These are phyloP conservation scores for Phylloscopus trochiloides DNA, from an alignment of 2,113 vertebrate genomes.

Conservation along the genomic window DNA sequence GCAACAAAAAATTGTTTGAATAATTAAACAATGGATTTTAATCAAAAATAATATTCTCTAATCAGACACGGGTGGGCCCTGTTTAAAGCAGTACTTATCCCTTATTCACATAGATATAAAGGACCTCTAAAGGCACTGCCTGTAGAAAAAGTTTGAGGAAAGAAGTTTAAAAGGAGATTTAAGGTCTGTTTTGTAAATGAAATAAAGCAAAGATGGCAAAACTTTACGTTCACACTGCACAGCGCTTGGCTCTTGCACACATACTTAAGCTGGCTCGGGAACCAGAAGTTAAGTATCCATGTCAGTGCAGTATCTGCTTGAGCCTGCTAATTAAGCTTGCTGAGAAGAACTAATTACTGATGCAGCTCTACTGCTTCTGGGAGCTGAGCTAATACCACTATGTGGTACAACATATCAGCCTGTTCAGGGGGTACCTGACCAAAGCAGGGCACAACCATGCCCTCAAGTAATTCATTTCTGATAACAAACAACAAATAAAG, in stretches of 20 bases:
- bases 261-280: conserved; percentile 54
- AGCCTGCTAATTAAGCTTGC: conserved; percentile 67
- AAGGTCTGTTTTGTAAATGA: conserved; percentile 50
- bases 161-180: conserved; percentile 21
- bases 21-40: conserved; percentile 69
- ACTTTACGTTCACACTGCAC: conserved; percentile 18
- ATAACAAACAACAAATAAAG: conserved; percentile 18
- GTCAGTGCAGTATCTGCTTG: conserved; percentile 50
- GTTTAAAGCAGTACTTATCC: neutral
- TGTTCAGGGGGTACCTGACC: conserved; percentile 1
- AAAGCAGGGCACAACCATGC: neutral
- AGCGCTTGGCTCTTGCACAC: neutral
- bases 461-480: conserved; percentile 15
- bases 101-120: neutral
- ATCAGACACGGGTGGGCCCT: neutral
- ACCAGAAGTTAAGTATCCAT: conserved; percentile 61
- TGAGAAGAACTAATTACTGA: conserved; percentile 66
- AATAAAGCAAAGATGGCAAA: conserved; percentile 51
- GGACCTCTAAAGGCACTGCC: neutral
- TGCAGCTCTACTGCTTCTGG: conserved; percentile 53
- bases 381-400: conserved; percentile 41
- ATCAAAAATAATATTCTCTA: conserved; percentile 9
- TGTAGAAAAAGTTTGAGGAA: neutral
- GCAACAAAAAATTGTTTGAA: conserved; percentile 65
- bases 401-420: conserved; percentile 13